These are phyloP conservation scores for Girardinus metallicus DNA, from an alignment of 2,797 vertebrate species.

Conservation along the genomic window DNA sequence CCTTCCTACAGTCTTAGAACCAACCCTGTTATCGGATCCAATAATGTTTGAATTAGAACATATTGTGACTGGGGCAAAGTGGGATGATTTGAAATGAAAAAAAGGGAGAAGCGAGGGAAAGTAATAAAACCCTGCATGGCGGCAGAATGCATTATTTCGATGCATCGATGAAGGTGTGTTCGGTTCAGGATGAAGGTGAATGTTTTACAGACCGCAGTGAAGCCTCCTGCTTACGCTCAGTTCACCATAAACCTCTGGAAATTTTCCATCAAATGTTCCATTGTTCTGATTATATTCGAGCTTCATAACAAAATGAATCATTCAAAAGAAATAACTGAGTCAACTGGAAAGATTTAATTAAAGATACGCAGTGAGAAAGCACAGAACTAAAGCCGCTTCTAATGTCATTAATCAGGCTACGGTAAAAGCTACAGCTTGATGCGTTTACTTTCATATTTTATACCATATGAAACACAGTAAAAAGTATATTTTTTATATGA, in stretches of 20 bases:
- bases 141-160: neutral
- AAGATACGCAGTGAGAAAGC: neutral
- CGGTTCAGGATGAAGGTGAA: neutral
- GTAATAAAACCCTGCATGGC: neutral
- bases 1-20: neutral
- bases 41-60: slow-evolving; percentile 46
- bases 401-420: neutral
- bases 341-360: slow-evolving; percentile 9
- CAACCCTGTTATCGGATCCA: slow-evolving; percentile 28
- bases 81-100: slow-evolving; percentile 35
- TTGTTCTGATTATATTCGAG: neutral
- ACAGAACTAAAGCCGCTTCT: neutral
- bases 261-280: neutral
- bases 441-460: neutral
- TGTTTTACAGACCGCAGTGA: neutral
- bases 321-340: slow-evolving; percentile 7
- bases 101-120: neutral
- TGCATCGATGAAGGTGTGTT: slow-evolving; percentile 1
- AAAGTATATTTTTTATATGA: neutral
- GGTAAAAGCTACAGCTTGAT: slow-evolving; percentile 1
- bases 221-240: neutral
- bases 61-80: slow-evolving; percentile 33
- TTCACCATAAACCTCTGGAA: neutral
- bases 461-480: neutral
- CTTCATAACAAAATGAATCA: neutral